phyloP scores from a whole-genome alignment of 2,888 invertebrate genomes.

The Philopedon plagiatum region DNA sequence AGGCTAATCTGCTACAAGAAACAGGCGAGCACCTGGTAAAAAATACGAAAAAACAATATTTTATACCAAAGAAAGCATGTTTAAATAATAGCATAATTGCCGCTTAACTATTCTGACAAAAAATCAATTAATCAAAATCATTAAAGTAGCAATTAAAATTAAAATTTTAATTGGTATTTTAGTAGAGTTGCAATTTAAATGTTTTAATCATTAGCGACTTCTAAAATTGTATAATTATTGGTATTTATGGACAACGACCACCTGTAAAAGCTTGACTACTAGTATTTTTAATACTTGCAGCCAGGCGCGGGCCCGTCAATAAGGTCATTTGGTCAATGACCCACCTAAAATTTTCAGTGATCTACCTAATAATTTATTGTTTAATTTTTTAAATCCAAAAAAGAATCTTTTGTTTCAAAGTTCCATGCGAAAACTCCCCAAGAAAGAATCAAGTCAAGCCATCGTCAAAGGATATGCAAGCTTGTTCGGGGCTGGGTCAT shows the following conservation, averaged over 20 bases:
- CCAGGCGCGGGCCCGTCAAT: too few relatives aligned
- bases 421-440: too few relatives aligned
- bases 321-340: too few relatives aligned
- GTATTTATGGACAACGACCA: neutral
- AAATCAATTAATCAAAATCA: slow-evolving; percentile 17
- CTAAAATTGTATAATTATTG: neutral
- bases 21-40: neutral
- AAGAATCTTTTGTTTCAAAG: too few relatives aligned
- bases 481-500: too few relatives aligned
- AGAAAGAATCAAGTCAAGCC: too few relatives aligned
- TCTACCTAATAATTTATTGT: too few relatives aligned
- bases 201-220: slow-evolving; percentile 1
- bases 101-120: neutral
- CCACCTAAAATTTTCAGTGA: too few relatives aligned
- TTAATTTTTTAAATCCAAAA: too few relatives aligned
- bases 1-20: neutral
- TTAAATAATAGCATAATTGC: neutral
- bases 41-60: neutral
- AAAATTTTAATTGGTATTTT: slow-evolving; percentile 11
- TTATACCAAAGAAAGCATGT: slow-evolving; percentile 1
- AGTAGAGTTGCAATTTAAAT: neutral
- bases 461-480: too few relatives aligned
- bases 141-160: slow-evolving; percentile 12
- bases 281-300: too few relatives aligned
- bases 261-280: too few relatives aligned